Evolutionary conservation across 2,888 invertebrate species (phyloP), one percentile per base, ranked within the genome.

Genomic region (Heliconius cydno): DNA sequence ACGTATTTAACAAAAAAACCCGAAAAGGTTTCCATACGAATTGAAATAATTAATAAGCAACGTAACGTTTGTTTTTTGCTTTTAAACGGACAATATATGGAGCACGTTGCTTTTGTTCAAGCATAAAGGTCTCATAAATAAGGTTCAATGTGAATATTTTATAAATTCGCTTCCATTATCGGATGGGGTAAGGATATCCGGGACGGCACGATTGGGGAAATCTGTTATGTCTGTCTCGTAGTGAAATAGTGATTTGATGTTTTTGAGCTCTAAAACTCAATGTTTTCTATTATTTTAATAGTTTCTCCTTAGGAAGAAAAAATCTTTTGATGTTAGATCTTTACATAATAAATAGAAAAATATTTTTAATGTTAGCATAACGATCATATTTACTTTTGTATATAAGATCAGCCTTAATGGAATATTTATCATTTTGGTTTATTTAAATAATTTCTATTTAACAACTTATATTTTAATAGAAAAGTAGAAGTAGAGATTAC

Each of bases 101-200:
- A 78, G 76, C 78, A 65, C 74, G 74, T 86, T 87, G 89, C 88
- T 89, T 89, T 89, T 89, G 89, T 91, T 88, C 86, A 86, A 85
- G 86, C 88, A 86, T 86, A 87, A 88, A 85, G 87, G 86, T 84
- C 90, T 90, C 91, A 91, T 92, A 92, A 92, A 92, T 92, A 92
- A 91, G 90, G 88, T 90, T 88, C 90, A 87, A 87, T 85, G 85
- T 92, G 92, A 92, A 92, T 92, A 92, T 92, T 92, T 92, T 90
- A 92, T 92, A 88, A 88, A 90, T 88, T 87, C 87, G 87, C 86
- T 86, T 87, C 91, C 92, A 90, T 91, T 92, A 92, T 92, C 89
- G 90, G 88, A 89, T 91, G 86, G 90, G 91, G 91, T 88, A 89
- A 88, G 90, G 88, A 90, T 85, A 90, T 90, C 90, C 90, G 90